These are phyloP conservation scores for Ispidina picta DNA, from an alignment of 2,797 vertebrate species.

Conservation along the genomic window DNA sequence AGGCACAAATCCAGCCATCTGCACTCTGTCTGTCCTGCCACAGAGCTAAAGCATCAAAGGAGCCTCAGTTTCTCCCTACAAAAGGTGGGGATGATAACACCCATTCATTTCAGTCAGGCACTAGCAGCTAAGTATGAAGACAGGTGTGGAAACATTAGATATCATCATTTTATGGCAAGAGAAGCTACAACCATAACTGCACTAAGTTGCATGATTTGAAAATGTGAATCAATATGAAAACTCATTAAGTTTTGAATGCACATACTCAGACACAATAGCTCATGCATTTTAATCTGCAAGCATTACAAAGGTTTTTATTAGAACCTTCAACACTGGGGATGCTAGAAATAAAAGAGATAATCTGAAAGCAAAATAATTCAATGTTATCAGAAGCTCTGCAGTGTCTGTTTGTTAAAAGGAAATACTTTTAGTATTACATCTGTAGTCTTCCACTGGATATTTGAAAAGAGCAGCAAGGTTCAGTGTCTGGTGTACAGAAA, in stretches of 20 bases:
- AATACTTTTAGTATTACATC: slow-evolving; percentile 40
- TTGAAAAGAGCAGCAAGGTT: slow-evolving; percentile 28
- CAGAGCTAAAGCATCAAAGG: not conserved
- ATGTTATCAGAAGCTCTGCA: not conserved
- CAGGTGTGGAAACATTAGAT: not conserved
- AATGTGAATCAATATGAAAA: not conserved
- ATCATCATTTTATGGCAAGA: not conserved
- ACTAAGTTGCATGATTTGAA: not conserved
- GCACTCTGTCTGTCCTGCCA: not conserved
- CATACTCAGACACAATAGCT: not conserved
- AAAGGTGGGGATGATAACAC: not conserved
- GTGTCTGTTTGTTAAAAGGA: slow-evolving; percentile 25
- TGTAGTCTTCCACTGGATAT: not conserved
- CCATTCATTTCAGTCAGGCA: not conserved
- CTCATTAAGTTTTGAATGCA: not conserved
- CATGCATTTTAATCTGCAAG: not conserved
- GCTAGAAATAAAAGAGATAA: slow-evolving; percentile 3
- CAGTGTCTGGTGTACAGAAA: not conserved
- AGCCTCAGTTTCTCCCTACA: not conserved
- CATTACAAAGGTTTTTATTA: not conserved
- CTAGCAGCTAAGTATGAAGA: not conserved
- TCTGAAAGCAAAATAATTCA: not conserved
- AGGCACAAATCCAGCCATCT: not conserved
- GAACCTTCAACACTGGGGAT: not conserved
- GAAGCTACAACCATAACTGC: not conserved